Evolutionary conservation across 2,888 invertebrate species (phyloP).

Genomic region (Cacoxenus indagator): DNA sequence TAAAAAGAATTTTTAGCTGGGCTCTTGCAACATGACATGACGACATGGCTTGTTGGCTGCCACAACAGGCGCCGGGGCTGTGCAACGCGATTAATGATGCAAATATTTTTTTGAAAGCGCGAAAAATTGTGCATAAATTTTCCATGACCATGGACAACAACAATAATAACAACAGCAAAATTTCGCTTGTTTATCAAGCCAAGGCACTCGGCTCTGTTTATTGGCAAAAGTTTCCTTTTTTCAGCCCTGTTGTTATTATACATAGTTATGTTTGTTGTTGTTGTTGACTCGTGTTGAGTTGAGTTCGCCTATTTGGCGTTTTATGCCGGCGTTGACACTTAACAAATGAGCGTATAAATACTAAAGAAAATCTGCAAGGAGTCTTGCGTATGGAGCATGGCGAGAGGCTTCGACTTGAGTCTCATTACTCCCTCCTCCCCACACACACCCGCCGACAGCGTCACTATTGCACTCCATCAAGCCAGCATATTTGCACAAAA

Average conservation of each 20-base stretch:
- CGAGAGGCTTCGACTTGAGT: no score
- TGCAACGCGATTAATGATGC: conserved; percentile 21
- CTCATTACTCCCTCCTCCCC: no score
- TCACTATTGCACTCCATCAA: no score
- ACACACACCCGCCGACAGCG: no score
- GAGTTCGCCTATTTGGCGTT: conserved; percentile 22
- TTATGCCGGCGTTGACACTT: conserved; percentile 68
- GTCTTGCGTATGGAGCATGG: no score
- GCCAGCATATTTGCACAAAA: neutral
- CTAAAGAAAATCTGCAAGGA: conserved; percentile 59
- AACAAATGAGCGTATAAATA: conserved; percentile 70
- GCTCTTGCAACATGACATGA: neutral
- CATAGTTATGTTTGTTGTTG: conserved; percentile 43
- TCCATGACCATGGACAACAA: conserved; percentile 66
- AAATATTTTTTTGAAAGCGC: conserved; percentile 62
- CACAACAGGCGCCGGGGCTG: neutral
- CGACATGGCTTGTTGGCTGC: neutral
- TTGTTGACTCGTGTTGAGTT: conserved; percentile 38
- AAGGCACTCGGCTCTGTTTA: conserved; percentile 35
- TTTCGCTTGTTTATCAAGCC: conserved; percentile 57
- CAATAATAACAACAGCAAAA: conserved; percentile 46
- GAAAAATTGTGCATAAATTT: conserved; percentile 67
- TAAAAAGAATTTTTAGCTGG: conserved; percentile 26
- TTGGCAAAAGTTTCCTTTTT: conserved; percentile 27
- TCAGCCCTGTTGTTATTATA: neutral